These are phyloP conservation scores for Caenorhabditis brenneri DNA, from an alignment of 1,140 invertebrate species.

Conservation along the genomic window DNA sequence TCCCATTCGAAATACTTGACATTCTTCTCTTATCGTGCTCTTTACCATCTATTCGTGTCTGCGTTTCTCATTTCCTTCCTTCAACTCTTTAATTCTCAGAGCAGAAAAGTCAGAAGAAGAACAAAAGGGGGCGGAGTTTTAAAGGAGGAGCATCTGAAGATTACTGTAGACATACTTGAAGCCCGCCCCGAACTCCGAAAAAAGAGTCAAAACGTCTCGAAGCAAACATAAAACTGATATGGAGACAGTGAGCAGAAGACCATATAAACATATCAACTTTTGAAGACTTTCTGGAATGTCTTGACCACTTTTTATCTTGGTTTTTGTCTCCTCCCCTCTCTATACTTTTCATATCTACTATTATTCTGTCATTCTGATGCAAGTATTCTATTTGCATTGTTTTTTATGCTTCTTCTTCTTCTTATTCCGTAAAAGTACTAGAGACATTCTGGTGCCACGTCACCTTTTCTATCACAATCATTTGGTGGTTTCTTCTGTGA, in stretches of 20 bases:
- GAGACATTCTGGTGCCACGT: conserved; percentile 41
- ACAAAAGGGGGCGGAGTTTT: background rate
- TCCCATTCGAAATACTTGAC: conserved; percentile 13
- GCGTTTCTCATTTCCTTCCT: background rate
- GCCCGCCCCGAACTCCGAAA: conserved; percentile 19
- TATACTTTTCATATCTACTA: background rate
- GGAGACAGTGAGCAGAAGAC: background rate
- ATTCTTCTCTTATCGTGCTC: conserved; percentile 24
- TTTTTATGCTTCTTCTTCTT: background rate
- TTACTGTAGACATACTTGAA: background rate
- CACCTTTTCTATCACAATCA: background rate
- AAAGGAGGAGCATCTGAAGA: background rate
- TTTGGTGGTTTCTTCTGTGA: conserved; percentile 2
- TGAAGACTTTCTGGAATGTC: conserved; percentile 25
- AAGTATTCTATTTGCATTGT: background rate
- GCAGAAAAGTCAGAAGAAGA: background rate
- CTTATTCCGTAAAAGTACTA: background rate
- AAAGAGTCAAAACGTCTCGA: background rate
- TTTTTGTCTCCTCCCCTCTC: background rate
- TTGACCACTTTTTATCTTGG: background rate
- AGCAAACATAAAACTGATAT: background rate
- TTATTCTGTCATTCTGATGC: conserved; percentile 32
- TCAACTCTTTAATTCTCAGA: background rate
- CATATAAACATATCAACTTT: conserved; percentile 17
- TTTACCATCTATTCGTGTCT: background rate